phyloP scores from a whole-genome alignment of 53 echinoderm and acorn worm genomes.

The Zoroaster sp. region DNA sequence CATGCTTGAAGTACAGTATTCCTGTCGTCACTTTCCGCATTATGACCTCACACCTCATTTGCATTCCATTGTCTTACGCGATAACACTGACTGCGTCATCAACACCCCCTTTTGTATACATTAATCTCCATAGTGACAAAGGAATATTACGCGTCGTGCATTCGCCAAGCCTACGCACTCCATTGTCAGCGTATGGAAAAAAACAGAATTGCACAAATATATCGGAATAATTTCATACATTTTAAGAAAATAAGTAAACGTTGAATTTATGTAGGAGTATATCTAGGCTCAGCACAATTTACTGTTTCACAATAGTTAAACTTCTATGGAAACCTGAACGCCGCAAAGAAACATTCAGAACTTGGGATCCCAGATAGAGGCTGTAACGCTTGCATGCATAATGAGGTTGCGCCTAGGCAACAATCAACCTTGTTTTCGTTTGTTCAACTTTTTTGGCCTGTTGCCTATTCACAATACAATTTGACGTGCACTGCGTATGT shows the following conservation, averaged over 20 bases:
- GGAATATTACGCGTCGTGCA: background rate
- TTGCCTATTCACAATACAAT: slow-evolving; percentile 39
- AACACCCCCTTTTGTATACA: background rate
- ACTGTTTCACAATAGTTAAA: background rate
- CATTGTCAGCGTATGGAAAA: too few species aligned
- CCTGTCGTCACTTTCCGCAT: too few species aligned
- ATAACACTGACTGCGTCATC: background rate
- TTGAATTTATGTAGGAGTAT: too few species aligned
- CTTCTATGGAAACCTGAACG: background rate
- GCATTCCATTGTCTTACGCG: background rate
- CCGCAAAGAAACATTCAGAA: background rate
- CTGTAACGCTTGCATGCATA: background rate
- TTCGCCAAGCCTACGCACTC: too few species aligned
- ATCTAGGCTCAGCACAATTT: too few species aligned
- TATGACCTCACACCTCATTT: background rate
- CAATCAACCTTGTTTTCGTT: background rate
- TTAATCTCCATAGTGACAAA: background rate
- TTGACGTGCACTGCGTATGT: background rate
- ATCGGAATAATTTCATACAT: too few species aligned
- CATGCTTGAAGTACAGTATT: too few species aligned
- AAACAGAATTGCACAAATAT: too few species aligned
- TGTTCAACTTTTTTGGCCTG: background rate
- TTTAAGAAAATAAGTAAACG: too few species aligned
- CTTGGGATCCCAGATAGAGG: background rate
- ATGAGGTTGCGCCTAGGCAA: slow-evolving; percentile 1